Evolutionary conservation across 1,140 invertebrate genomes (phyloP).

Genomic region (Tribolium madens): DNA sequence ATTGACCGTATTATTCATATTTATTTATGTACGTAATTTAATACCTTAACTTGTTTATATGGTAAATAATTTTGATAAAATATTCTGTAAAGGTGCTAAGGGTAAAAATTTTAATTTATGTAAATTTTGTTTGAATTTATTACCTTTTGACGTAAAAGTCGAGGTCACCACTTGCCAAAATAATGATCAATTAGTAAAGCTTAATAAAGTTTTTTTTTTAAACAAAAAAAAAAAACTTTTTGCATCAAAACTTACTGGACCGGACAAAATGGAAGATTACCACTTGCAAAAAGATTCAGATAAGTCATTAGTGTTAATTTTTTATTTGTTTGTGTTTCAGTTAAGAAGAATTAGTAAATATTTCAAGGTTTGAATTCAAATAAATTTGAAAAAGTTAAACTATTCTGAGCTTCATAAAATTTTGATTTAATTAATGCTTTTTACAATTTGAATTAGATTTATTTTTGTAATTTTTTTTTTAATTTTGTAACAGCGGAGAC

Average conservation of each 20-base stretch:
- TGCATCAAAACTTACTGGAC: not conserved
- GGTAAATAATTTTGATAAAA: not conserved
- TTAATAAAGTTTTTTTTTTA: slow-evolving; percentile 4
- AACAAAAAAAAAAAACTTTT: not conserved
- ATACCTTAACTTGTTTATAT: not conserved
- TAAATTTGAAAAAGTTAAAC: no score
- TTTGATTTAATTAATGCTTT: no score
- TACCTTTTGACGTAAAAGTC: slow-evolving; percentile 1
- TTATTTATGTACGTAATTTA: not conserved
- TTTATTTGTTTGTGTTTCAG: no score
- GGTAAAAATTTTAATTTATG: not conserved
- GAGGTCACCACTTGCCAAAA: not conserved
- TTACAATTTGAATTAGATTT: no score
- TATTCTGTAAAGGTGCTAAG: no score
- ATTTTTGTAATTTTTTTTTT: no score
- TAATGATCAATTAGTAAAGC: slow-evolving; percentile 1
- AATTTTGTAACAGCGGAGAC: no score
- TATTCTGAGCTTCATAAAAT: no score
- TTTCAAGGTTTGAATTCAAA: no score
- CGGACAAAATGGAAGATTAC: slow-evolving; percentile 6
- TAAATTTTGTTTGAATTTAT: not conserved
- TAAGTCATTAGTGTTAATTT: not conserved
- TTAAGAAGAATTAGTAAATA: no score
- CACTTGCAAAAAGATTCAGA: not conserved
- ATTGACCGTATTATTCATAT: not conserved